Percentiles rank a stretch among this genome's conserved stretches.
Evolutionary conservation across 37 sponge, comb jelly and placozoan species (phyloP).

Genomic region (Bolinopsis microptera): DNA sequence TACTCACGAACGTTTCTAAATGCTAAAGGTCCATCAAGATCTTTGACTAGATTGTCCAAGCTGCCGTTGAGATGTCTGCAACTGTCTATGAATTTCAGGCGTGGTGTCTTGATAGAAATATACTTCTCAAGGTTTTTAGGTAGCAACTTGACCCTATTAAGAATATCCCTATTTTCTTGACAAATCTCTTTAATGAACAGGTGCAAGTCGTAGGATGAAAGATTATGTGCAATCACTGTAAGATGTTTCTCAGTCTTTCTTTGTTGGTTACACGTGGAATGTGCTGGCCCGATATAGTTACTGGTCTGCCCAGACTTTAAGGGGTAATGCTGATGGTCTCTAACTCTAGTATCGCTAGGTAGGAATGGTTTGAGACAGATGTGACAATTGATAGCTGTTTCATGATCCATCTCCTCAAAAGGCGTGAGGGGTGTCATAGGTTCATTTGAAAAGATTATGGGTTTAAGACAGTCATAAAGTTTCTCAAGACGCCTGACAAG

Average conservation of each 20-base stretch:
- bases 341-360: not conserved
- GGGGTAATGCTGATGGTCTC: not conserved
- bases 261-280: not conserved
- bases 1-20: not conserved
- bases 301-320: not conserved
- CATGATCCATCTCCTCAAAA: not conserved
- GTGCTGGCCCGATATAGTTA: not conserved
- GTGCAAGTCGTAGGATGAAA: not conserved
- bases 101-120: not conserved
- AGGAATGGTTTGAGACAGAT: not conserved
- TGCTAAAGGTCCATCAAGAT: not conserved
- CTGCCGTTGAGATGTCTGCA: not conserved
- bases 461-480: not conserved
- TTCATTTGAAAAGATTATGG: not conserved
- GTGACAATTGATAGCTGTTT: not conserved
- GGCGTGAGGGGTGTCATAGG: not conserved
- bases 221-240: not conserved
- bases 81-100: not conserved
- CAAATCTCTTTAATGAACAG: not conserved
- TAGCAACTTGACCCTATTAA: not conserved
- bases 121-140: not conserved
- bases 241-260: not conserved
- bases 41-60: not conserved
- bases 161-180: not conserved
- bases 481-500: not conserved